These are phyloP conservation scores for Vanessa atalanta DNA, from an alignment of 1,140 invertebrate genomes.

Conservation along the genomic window DNA sequence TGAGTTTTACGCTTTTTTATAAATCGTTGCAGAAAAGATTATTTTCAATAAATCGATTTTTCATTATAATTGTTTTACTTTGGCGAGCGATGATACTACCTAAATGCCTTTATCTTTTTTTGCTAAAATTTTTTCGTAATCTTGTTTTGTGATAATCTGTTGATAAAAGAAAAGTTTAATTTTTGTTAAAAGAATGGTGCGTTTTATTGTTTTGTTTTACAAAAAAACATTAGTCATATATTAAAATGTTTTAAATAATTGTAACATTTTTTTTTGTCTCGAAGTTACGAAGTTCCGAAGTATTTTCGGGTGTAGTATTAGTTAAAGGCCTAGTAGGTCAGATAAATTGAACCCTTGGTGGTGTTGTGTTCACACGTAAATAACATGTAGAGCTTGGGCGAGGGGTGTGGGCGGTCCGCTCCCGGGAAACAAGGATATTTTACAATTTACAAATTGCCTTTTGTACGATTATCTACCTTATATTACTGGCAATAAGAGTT, in stretches of 20 bases:
- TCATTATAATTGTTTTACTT: too few relatives aligned
- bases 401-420: conserved; percentile 54
- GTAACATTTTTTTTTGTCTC: background rate
- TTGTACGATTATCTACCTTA: conserved; percentile 34
- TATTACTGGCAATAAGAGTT: conserved; percentile 10
- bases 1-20: background rate
- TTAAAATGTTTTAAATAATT: background rate
- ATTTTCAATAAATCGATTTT: too few relatives aligned
- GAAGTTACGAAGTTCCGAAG: background rate
- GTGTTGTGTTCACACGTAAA: conserved; percentile 79
- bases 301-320: conserved; percentile 68
- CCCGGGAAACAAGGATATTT: conserved; percentile 32
- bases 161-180: too few relatives aligned
- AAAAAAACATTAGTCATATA: too few relatives aligned
- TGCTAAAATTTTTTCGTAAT: too few relatives aligned
- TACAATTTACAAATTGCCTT: conserved; percentile 9
- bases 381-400: conserved; percentile 76
- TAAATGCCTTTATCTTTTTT: too few relatives aligned
- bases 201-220: too few relatives aligned
- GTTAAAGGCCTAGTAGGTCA: conserved; percentile 78
- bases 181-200: too few relatives aligned
- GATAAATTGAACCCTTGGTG: conserved; percentile 79
- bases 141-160: too few relatives aligned
- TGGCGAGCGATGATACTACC: too few relatives aligned
- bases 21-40: background rate